Evolutionary conservation across 64 coral and sea anemone species (phyloP).

Genomic region (Dendronephthya gigantea): DNA sequence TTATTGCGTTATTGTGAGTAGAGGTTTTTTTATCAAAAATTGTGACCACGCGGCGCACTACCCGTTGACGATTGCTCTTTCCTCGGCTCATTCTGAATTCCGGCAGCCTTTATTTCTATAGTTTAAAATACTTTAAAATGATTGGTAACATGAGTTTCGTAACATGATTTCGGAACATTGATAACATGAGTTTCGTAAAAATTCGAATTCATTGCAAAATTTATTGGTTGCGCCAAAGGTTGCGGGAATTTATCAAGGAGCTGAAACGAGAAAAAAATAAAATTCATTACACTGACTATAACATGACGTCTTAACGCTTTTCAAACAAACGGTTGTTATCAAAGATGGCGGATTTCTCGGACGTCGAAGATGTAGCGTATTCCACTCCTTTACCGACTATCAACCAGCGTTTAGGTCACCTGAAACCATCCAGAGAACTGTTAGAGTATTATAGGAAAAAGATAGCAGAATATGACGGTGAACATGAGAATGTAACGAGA

Average conservation of each 20-base stretch:
- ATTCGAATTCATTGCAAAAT: no score
- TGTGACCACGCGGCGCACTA: no score
- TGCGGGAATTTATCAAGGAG: background rate
- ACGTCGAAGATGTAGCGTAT: background rate
- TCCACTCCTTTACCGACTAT: slow-evolving; percentile 72
- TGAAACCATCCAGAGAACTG: slow-evolving; percentile 84
- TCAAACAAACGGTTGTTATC: slow-evolving; percentile 19
- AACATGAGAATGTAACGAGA: slow-evolving; percentile 77
- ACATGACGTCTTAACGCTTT: background rate
- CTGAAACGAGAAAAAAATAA: background rate
- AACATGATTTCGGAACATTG: no score
- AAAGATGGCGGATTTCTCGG: slow-evolving; percentile 43
- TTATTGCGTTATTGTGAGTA: no score
- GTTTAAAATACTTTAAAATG: no score
- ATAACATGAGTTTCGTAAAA: no score
- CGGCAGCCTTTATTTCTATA: no score
- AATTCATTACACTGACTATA: background rate
- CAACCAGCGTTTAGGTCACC: slow-evolving; percentile 80
- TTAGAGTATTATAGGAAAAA: slow-evolving; percentile 95
- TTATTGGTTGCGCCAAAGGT: no score
- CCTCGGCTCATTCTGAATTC: no score
- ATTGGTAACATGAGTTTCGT: no score
- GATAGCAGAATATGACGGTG: slow-evolving; percentile 95
- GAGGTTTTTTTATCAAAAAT: no score
- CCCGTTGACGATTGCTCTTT: no score